Evolutionary conservation across 1,140 invertebrate species (phyloP).

Genomic region (Ptiloglossa arizonensis): DNA sequence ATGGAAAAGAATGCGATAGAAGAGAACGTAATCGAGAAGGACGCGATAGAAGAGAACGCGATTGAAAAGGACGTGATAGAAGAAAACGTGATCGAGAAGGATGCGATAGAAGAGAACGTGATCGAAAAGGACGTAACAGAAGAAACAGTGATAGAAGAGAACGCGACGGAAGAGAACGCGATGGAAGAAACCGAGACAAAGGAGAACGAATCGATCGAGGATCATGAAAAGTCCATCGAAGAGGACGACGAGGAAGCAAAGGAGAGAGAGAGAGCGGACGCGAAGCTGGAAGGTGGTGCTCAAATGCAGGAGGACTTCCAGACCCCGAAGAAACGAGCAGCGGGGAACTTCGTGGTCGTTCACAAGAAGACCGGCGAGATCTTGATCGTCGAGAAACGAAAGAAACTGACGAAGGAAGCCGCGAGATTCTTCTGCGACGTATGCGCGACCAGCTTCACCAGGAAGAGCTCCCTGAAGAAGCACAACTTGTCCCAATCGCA

Average conservation of each 20-base stretch:
- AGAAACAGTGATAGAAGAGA: background rate
- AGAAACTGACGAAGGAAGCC: constrained; percentile 78
- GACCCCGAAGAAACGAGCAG: constrained; percentile 69
- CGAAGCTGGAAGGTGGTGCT: background rate
- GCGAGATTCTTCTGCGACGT: constrained; percentile 78
- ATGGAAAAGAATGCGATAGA: background rate
- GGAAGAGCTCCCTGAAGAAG: constrained; percentile 79
- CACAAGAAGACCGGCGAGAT: constrained; percentile 78
- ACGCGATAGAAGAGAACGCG: background rate
- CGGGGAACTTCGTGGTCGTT: constrained; percentile 76
- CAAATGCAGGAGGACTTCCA: constrained; percentile 60
- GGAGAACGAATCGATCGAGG: background rate
- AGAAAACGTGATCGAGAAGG: background rate
- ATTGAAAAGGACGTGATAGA: background rate
- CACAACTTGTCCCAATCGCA: constrained; percentile 79
- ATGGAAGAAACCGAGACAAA: background rate
- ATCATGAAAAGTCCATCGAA: background rate
- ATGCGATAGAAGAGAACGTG: background rate
- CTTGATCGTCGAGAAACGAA: constrained; percentile 78
- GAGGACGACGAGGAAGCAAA: constrained; percentile 2
- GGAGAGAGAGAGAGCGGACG: background rate
- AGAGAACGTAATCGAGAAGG: background rate
- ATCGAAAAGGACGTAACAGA: background rate
- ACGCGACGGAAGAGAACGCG: background rate
- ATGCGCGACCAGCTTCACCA: constrained; percentile 78